Evolutionary conservation across 1,140 invertebrate genomes (phyloP), one percentile per base, ranked within the genome.

Genomic region (Acromyrmex charruanus): DNA sequence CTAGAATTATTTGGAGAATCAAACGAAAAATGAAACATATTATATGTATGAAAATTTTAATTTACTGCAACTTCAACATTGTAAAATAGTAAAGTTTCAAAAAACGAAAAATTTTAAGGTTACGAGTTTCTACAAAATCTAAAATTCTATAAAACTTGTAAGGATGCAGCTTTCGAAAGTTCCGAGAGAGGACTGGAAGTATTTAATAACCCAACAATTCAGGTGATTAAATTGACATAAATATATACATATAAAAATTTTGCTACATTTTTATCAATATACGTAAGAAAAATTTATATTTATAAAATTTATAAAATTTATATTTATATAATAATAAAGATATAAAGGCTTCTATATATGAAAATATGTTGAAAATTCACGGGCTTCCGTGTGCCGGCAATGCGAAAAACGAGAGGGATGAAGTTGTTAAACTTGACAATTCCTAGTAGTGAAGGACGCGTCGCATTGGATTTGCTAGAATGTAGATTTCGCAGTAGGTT

Each of bases 381-480:
- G 12, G 0, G 18, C 53, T 75, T 35, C 12, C 53, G 28, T 21
- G 25, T 18, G n/a, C 2, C 61, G 61, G 25, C 21, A n/a, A 7
- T 1, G 18, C 53, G 53, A 10, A 49, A 16, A 49, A 16, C 16
- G 25, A 49, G 58, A 82, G 69, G 49, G 16, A 86, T 28, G 31
- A 31, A 58, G 61, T 88, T 61, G 63, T 86, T 79, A 86, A 89
- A 88, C 77, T 88, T 75, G 74, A 71, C 61, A 49, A 59, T 87
- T 90, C 65, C 80, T 49, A 80, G 80, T 85, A 85, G 72, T 77
- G 88, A 90, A 77, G 85, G 77, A 77, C 75, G 75, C 80, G 88
- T 90, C 88, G 53, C 85, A 89, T 89, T 58, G 66, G 63, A 89
- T 90, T 90, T 89, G 74, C 35, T 58, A 80, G 69, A 87, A 87